These are phyloP conservation scores for Pterocles burchelli DNA, from an alignment of 2,113 vertebrate species.

Conservation along the genomic window DNA sequence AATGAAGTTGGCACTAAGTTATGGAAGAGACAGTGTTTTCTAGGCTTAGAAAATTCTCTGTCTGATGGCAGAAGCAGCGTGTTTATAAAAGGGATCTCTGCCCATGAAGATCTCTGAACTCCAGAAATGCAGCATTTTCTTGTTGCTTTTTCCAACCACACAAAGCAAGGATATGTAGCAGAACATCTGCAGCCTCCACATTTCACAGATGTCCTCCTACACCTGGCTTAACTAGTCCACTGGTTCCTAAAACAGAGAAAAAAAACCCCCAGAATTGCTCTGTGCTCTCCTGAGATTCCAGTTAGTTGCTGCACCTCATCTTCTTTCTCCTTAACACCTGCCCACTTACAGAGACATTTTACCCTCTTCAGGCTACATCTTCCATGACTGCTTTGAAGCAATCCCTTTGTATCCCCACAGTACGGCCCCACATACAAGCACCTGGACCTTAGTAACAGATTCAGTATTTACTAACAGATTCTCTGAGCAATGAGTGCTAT, in stretches of 20 bases:
- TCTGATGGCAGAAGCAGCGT: not conserved
- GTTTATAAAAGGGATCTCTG: not conserved
- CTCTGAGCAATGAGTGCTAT: not conserved
- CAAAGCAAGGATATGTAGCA: not conserved
- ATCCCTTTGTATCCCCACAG: not conserved
- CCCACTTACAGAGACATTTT: not conserved
- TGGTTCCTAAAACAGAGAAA: not conserved
- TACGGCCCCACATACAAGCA: rapidly evolving
- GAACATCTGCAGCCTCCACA: not conserved
- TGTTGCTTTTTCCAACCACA: not conserved
- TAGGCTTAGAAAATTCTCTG: not conserved
- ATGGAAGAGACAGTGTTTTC: not conserved
- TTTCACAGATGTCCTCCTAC: not conserved
- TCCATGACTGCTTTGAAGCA: not conserved
- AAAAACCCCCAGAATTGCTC: not conserved
- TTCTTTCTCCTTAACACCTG: not conserved
- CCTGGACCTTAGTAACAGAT: not conserved
- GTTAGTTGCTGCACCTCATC: not conserved
- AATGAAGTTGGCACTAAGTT: not conserved
- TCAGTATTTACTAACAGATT: not conserved
- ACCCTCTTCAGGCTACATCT: not conserved
- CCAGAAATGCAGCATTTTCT: not conserved
- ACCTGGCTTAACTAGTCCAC: not conserved
- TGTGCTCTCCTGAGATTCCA: not conserved
- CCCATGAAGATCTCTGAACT: not conserved